Conservation (phyloP, 2,113 vertebrate species). For the Promerops cafer region DNA sequence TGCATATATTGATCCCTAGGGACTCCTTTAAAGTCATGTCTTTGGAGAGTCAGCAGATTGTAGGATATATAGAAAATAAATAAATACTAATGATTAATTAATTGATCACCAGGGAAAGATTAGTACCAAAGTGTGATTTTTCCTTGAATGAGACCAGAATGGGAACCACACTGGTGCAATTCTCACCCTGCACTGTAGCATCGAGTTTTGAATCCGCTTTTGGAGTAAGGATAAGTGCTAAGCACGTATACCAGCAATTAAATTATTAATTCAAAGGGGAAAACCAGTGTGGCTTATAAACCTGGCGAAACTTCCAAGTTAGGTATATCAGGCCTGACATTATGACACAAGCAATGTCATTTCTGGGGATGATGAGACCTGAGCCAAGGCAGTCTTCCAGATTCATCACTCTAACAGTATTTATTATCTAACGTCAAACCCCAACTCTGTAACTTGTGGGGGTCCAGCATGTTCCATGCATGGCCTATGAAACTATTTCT, state of each 20-base stretch:
- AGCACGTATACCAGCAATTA: neutral
- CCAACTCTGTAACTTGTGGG: neutral
- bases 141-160: neutral
- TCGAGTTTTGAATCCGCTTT: neutral
- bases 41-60: neutral
- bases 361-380: neutral
- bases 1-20: neutral
- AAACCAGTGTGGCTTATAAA: neutral
- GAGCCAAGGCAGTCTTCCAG: neutral
- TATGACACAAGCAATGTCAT: neutral
- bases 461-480: neutral
- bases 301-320: neutral
- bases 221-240: neutral
- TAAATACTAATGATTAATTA: neutral
- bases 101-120: neutral
- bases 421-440: neutral
- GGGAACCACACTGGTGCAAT: neutral
- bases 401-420: neutral
- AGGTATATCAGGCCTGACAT: neutral
- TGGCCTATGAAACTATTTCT: slow-evolving; percentile 2
- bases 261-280: neutral
- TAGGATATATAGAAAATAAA: neutral
- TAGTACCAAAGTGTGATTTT: neutral
- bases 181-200: neutral
- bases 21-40: neutral